A percentile compares a stretch with the other conserved stretches of the same genome.
Conservation (phyloP, 1,140 invertebrate genomes). For the Harpegnathos saltator region DNA sequence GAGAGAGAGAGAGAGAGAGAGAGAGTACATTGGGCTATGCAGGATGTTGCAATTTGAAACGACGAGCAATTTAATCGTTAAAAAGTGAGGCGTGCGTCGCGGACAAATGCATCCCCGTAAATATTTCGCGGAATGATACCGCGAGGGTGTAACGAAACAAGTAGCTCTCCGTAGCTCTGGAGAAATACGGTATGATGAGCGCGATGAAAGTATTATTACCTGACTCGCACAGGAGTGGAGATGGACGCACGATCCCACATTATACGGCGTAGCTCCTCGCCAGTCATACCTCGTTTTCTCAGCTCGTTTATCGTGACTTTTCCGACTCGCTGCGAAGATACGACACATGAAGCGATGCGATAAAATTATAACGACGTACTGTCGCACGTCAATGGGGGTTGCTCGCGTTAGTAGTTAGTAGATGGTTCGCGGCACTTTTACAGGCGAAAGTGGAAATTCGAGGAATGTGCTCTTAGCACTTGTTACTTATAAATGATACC, state of each 20-base stretch:
- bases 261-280: slow-evolving; percentile 92
- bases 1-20: too few species aligned
- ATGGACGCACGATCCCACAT: slow-evolving; percentile 96
- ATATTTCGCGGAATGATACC: slow-evolving; percentile 17
- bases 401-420: neutral
- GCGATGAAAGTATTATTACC: slow-evolving; percentile 83
- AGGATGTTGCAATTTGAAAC: neutral
- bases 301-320: slow-evolving; percentile 94
- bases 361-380: slow-evolving; percentile 32
- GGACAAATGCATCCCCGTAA: neutral
- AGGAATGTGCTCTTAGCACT: neutral
- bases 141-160: slow-evolving; percentile 19
- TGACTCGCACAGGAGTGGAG: slow-evolving; percentile 92
- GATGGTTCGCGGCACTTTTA: slow-evolving; percentile 10
- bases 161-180: neutral
- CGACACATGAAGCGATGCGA: neutral
- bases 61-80: slow-evolving; percentile 7
- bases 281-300: slow-evolving; percentile 93
- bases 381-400: neutral
- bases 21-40: too few species aligned
- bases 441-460: neutral
- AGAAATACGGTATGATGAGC: slow-evolving; percentile 46
- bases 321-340: slow-evolving; percentile 90
- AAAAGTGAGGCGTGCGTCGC: neutral
- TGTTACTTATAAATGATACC: neutral